These are phyloP conservation scores for Perca flavescens DNA, from an alignment of 2,113 vertebrate genomes.

Conservation along the genomic window DNA sequence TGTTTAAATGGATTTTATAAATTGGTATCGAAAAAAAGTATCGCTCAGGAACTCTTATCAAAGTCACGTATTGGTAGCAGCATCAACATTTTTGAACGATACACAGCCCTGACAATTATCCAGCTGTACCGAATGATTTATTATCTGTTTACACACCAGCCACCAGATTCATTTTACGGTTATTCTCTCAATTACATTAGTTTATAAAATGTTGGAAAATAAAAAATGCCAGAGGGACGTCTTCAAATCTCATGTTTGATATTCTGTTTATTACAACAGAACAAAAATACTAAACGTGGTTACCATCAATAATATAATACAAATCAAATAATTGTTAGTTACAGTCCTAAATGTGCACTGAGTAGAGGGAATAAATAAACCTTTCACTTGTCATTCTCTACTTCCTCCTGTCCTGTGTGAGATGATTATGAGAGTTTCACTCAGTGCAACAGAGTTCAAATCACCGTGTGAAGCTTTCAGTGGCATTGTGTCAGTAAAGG, in stretches of 20 bases:
- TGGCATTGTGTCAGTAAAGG: constrained; percentile 6
- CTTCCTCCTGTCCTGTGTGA: constrained; percentile 28
- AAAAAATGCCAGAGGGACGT: not conserved
- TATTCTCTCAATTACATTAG: not conserved
- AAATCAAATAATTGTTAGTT: not conserved
- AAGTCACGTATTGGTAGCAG: too few species aligned
- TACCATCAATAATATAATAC: too few species aligned
- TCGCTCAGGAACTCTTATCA: too few species aligned
- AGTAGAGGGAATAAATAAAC: not conserved
- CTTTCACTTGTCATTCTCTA: constrained; percentile 3
- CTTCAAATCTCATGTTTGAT: not conserved
- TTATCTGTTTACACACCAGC: not conserved
- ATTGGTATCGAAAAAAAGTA: too few species aligned
- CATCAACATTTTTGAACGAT: too few species aligned
- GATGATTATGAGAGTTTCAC: not conserved
- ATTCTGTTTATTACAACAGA: not conserved
- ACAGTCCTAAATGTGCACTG: not conserved
- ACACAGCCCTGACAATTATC: too few species aligned
- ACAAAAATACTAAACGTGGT: not conserved
- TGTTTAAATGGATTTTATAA: too few species aligned
- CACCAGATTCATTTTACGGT: not conserved
- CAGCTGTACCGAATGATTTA: too few species aligned
- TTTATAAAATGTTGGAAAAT: not conserved
- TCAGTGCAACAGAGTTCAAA: not conserved
- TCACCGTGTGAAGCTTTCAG: not conserved